Evolutionary conservation across 30 jellyfish, hydroid and myxozoan species (phyloP).

Genomic region (Phacellophora camtschatica): DNA sequence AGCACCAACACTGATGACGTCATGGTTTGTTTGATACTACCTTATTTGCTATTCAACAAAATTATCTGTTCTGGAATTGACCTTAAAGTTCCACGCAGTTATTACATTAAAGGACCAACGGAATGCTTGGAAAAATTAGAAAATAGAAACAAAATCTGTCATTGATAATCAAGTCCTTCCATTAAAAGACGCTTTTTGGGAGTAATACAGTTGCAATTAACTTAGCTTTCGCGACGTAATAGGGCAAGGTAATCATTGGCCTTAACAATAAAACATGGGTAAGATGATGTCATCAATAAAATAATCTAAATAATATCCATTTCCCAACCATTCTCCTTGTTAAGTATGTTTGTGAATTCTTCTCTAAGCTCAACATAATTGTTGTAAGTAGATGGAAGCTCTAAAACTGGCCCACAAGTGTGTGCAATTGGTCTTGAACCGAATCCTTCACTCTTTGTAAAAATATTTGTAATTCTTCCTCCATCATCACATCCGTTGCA

Average conservation of each 20-base stretch:
- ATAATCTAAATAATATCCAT: not conserved
- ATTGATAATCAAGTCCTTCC: no score
- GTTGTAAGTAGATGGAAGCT: slow-evolving; percentile 47
- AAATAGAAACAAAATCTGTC: no score
- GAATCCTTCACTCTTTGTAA: slow-evolving; percentile 8
- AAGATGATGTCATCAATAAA: not conserved
- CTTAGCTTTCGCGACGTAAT: not conserved
- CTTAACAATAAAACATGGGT: no score
- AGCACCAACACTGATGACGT: no score
- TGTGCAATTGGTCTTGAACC: slow-evolving; percentile 61
- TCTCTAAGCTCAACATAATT: slow-evolving; percentile 44
- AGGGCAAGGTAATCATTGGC: not conserved
- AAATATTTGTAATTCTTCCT: not conserved
- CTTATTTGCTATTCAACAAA: no score
- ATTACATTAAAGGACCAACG: no score
- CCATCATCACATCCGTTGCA: slow-evolving; percentile 47
- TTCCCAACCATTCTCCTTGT: slow-evolving; percentile 42
- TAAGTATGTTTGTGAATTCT: slow-evolving; percentile 36
- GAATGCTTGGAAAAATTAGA: no score
- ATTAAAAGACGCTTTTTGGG: no score
- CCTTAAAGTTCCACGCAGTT: no score
- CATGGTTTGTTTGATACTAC: no score
- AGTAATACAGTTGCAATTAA: not conserved
- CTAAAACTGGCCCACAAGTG: slow-evolving; percentile 64
- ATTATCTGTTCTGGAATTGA: no score